These are phyloP conservation scores for Odontesthes bonariensis DNA, from an alignment of 2,113 vertebrate genomes.

Conservation along the genomic window DNA sequence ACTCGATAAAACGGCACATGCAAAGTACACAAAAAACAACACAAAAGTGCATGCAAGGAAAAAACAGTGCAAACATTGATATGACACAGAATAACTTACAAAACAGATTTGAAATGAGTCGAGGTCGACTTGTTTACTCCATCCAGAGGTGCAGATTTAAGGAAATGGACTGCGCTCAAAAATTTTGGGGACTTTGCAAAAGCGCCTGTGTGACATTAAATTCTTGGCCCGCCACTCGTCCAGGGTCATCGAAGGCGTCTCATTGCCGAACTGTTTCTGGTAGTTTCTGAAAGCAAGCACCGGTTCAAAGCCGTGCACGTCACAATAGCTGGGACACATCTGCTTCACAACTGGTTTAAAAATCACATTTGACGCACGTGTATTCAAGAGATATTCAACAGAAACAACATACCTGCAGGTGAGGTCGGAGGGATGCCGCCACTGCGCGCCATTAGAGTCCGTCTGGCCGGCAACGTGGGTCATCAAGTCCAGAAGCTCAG, in stretches of 20 bases:
- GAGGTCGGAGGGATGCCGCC: slow-evolving; percentile 78
- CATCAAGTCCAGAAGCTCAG: slow-evolving; percentile 74
- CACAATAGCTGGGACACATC: neutral
- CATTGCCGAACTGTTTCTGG: slow-evolving; percentile 27
- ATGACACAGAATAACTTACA: neutral
- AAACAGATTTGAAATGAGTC: neutral
- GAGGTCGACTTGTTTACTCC: neutral
- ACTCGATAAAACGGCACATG: slow-evolving; percentile 9
- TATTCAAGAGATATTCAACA: neutral
- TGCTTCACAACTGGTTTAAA: neutral
- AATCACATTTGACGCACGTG: neutral
- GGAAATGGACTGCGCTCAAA: slow-evolving; percentile 39
- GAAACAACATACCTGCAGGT: slow-evolving; percentile 61
- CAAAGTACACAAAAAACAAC: neutral
- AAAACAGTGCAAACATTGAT: neutral
- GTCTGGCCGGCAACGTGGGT: slow-evolving; percentile 50
- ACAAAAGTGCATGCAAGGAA: neutral
- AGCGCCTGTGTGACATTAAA: slow-evolving; percentile 10
- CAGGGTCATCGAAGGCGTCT: slow-evolving; percentile 22
- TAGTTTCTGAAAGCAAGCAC: slow-evolving; percentile 68
- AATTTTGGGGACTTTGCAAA: slow-evolving; percentile 43
- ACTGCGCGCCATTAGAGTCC: neutral
- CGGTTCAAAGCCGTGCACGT: rapidly evolving
- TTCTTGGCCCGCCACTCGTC: slow-evolving; percentile 60
- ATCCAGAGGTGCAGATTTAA: neutral